phyloP scores from a whole-genome alignment of 2,113 vertebrate species.

The Xenopus laevis region DNA sequence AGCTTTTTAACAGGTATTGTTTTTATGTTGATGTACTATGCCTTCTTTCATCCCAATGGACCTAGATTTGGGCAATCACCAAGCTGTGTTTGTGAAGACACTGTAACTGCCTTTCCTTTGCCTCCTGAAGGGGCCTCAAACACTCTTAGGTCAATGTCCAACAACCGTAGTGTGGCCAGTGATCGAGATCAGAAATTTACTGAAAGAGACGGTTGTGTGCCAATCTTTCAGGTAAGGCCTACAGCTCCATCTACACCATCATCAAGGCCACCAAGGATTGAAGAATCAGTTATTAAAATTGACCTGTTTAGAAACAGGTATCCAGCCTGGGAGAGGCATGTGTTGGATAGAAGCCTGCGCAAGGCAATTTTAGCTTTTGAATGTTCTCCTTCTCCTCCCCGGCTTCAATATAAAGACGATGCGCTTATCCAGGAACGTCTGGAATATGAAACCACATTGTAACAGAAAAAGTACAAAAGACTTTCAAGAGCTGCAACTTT shows the following conservation, averaged over 20 bases:
- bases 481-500: slow-evolving; percentile 29
- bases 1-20: slow-evolving; percentile 96
- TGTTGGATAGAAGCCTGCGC: slow-evolving; percentile 92
- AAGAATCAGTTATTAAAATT: slow-evolving; percentile 95
- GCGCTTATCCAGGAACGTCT: slow-evolving; percentile 89
- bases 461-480: slow-evolving; percentile 48
- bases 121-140: slow-evolving; percentile 86
- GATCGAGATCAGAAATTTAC: slow-evolving; percentile 80
- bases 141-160: slow-evolving; percentile 84
- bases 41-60: slow-evolving; percentile 98
- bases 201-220: slow-evolving; percentile 88
- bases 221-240: slow-evolving; percentile 94
- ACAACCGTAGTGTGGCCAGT: slow-evolving; percentile 70
- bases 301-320: slow-evolving; percentile 96
- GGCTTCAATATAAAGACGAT: slow-evolving; percentile 96
- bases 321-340: slow-evolving; percentile 95
- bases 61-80: slow-evolving; percentile 88
- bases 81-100: slow-evolving; percentile 88
- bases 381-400: slow-evolving; percentile 84
- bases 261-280: slow-evolving; percentile 84
- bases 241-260: slow-evolving; percentile 89
- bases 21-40: slow-evolving; percentile 99
- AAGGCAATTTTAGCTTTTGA: slow-evolving; percentile 93
- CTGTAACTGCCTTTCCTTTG: slow-evolving; percentile 74
- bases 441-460: slow-evolving; percentile 97